Conservation (phyloP, 2,888 invertebrate genomes). For the Girardia tigrina region DNA sequence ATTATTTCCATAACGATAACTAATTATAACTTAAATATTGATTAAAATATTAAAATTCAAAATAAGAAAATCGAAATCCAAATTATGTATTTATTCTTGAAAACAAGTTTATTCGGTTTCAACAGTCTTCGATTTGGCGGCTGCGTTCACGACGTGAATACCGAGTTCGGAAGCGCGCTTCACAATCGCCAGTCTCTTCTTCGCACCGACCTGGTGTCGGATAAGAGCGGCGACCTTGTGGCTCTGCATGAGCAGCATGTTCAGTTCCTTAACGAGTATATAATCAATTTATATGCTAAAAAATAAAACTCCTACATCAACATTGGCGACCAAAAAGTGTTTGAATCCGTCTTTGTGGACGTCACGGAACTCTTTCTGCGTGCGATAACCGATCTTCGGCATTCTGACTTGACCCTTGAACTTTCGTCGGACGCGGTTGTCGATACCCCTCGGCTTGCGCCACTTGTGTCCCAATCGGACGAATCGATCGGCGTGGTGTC, state of each 20-base stretch:
- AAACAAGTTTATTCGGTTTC: conserved; percentile 53
- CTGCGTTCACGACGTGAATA: conserved; percentile 84
- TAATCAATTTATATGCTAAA: conserved; percentile 4
- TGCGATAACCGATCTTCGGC: conserved; percentile 98
- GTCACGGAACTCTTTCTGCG: conserved; percentile 79
- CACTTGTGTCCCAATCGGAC: conserved; percentile 60
- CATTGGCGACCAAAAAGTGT: conserved; percentile 78
- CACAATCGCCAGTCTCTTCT: conserved; percentile 84
- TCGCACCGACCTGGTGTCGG: conserved; percentile 89
- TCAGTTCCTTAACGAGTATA: conserved; percentile 62
- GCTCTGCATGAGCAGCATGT: conserved; percentile 97
- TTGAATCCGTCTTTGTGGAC: conserved; percentile 94
- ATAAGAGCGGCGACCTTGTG: conserved; percentile 92
- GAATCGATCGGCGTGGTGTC: conserved; percentile 75
- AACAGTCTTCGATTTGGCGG: conserved; percentile 87
- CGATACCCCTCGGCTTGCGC: conserved; percentile 99
- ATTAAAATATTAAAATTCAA: background rate
- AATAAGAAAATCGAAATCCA: background rate
- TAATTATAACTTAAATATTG: background rate
- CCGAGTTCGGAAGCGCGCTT: conserved; percentile 88
- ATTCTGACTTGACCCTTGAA: conserved; percentile 98
- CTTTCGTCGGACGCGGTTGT: conserved; percentile 92
- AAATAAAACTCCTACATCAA: conserved; percentile 54
- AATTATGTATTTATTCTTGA: background rate
- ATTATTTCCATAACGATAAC: too few relatives aligned